Evolutionary conservation across 1,140 invertebrate species (phyloP), one percentile per base, ranked within the genome.

Genomic region (Danaus melanippus): DNA sequence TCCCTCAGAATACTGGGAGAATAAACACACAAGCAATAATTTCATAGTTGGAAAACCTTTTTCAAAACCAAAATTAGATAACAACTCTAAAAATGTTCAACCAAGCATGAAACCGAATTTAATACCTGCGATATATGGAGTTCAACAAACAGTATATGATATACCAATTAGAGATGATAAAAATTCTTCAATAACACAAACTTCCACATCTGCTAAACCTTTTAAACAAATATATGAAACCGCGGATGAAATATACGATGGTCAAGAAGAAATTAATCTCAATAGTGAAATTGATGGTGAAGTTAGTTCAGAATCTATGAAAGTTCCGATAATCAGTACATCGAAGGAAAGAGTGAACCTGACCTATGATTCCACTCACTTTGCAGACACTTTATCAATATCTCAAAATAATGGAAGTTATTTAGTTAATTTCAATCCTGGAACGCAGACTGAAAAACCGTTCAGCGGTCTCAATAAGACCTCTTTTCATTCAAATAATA

Each of bases 371-470:
- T 64, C 69, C 44, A 50, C 55, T 50, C 9, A 32, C 2, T 32
- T 32, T 32, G 21, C 40, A 42, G 39, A 50, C 42, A 69, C 56
- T 42, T 15, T 45, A 41, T 7, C 15, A 2, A 51, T 49, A 12
- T 9, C 41, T 46, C 15, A 12, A 58, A 59, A 57, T 11, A 56
- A 66, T 49, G 67, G 64, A 43, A 50, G 58, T 6, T 44, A 69
- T 40, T 51, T 65, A 44, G 66, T 71, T 12, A 62, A 79, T 11
- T 77, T 80, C 43, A 80, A 84, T 56, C 53, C 67, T 50, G 85
- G 79, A 53, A 78, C 79, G 11, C 87, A 88, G 76, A 88, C 87
- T n/a, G 87, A 88, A 63, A 82, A 87, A 64, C 86, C 87, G 12
- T 88, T 88, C 57, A 64, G 60, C 17, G 66, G 68, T 21, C 68